Evolutionary conservation across 1,140 invertebrate species (phyloP).

Genomic region (Brachionus rubens): DNA sequence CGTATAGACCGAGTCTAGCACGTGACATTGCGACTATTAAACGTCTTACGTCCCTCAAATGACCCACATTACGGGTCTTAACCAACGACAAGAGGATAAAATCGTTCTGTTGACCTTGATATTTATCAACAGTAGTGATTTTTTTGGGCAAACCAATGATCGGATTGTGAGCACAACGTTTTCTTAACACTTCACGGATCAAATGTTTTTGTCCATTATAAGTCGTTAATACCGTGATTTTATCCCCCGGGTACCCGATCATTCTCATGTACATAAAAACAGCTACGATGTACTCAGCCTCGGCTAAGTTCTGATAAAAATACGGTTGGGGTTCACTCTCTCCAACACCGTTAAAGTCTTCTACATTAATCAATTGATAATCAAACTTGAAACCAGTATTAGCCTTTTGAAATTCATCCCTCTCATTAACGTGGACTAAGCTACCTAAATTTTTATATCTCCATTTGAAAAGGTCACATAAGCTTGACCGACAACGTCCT

Average conservation of each 20-base stretch:
- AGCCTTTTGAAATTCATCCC: constrained; percentile 77
- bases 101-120: constrained; percentile 99
- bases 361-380: constrained; percentile 93
- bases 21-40: constrained; percentile 96
- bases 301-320: constrained; percentile 97
- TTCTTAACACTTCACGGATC: constrained; percentile 89
- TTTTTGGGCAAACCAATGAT: constrained; percentile 92
- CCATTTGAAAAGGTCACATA: constrained; percentile 95
- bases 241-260: constrained; percentile 90
- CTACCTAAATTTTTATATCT: constrained; percentile 91
- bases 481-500: constrained; percentile 84
- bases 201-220: constrained; percentile 99
- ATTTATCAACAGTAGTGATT: constrained; percentile 94
- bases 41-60: constrained; percentile 89
- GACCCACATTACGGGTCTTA: constrained; percentile 89
- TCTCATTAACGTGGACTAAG: constrained; percentile 76
- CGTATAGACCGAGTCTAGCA: constrained; percentile 91
- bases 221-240: constrained; percentile 97
- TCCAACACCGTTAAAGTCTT: constrained; percentile 91
- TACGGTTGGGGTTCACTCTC: constrained; percentile 96
- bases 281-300: constrained; percentile 96
- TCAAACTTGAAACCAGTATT: constrained; percentile 89
- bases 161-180: constrained; percentile 88
- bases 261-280: constrained; percentile 98
- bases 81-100: constrained; percentile 93